Evolutionary conservation across 2,888 invertebrate genomes (phyloP).

Genomic region (Apantesis nais): DNA sequence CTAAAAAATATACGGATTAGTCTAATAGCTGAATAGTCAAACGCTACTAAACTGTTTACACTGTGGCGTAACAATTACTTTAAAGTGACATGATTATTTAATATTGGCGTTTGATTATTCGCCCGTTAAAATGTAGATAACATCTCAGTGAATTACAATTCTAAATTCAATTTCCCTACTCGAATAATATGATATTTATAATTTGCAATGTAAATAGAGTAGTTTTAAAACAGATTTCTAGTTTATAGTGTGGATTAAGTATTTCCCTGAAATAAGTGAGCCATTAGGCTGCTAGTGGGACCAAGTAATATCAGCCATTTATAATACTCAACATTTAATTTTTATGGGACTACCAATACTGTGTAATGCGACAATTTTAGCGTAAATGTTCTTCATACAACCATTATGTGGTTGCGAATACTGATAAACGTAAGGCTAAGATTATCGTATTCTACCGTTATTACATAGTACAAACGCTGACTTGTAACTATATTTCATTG

Average conservation of each 20-base stretch:
- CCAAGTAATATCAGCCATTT: constrained; percentile 43
- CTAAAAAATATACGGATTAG: not conserved
- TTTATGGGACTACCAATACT: constrained; percentile 34
- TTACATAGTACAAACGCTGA: constrained; percentile 35
- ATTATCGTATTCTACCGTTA: not conserved
- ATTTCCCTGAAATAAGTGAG: not conserved
- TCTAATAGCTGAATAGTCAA: not conserved
- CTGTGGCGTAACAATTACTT: not conserved
- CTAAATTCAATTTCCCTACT: constrained; percentile 2
- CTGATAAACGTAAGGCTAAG: not conserved
- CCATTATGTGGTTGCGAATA: not conserved
- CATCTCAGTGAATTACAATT: constrained; percentile 12
- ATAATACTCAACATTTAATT: constrained; percentile 46
- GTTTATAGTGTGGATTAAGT: constrained; percentile 10
- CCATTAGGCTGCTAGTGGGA: constrained; percentile 26
- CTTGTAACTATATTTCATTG: constrained; percentile 34
- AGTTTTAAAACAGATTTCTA: constrained; percentile 17
- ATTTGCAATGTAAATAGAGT: constrained; percentile 24
- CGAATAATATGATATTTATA: constrained; percentile 10
- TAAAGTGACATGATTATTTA: not conserved
- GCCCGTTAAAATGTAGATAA: not conserved
- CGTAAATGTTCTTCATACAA: not conserved
- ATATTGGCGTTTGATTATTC: not conserved
- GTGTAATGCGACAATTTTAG: not conserved
- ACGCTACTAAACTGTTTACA: not conserved